A percentile compares a stretch with the other conserved stretches of the same genome.
Conservation (phyloP, 1,140 invertebrate species). For the Chrysopa pallens region DNA sequence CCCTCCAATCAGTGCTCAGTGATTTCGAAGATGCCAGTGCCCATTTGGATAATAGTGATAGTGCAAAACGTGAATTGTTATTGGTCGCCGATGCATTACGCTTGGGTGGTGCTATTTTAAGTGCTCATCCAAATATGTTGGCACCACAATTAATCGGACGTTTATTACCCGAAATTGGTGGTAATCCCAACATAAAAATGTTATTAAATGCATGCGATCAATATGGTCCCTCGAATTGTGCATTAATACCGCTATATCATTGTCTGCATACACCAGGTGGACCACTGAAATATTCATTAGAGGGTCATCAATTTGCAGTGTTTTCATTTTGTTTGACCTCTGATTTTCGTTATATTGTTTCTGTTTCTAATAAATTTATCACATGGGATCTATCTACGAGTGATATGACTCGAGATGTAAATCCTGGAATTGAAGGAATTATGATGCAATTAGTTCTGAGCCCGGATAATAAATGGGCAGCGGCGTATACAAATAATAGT, state of each 20-base stretch:
- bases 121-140: conserved; percentile 86
- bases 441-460: conserved; percentile 90
- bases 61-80: conserved; percentile 56
- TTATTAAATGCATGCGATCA: conserved; percentile 79
- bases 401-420: conserved; percentile 77
- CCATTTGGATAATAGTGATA: conserved; percentile 69
- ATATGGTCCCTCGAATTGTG: conserved; percentile 71
- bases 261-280: conserved; percentile 94
- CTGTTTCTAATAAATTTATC: conserved; percentile 92
- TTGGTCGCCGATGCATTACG: conserved; percentile 87
- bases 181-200: conserved; percentile 68
- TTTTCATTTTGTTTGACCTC: conserved; percentile 86
- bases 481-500: conserved; percentile 93
- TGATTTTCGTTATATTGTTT: conserved; percentile 85
- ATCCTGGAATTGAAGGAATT: conserved; percentile 84
- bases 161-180: conserved; percentile 76
- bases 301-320: conserved; percentile 95
- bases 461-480: conserved; percentile 88
- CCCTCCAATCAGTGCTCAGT: conserved; percentile 79
- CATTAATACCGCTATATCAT: conserved; percentile 82
- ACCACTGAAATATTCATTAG: conserved; percentile 90
- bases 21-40: conserved; percentile 90
- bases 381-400: conserved; percentile 93
- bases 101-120: conserved; percentile 76
- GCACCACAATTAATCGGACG: conserved; percentile 87